Evolutionary conservation across 2,797 vertebrate species (phyloP).

Genomic region (Pitangus sulphuratus): DNA sequence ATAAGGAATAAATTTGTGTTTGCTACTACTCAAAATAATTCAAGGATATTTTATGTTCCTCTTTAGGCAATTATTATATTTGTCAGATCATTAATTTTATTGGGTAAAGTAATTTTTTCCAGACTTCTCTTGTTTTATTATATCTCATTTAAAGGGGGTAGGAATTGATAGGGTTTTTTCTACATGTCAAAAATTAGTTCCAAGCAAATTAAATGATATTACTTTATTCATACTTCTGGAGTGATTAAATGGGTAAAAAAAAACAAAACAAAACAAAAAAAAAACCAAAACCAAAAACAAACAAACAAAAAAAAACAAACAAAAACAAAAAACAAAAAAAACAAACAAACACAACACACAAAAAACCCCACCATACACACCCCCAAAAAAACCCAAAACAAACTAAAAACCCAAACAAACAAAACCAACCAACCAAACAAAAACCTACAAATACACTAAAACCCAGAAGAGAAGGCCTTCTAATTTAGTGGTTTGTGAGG

Average conservation of each 20-base stretch:
- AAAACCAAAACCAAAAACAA: no score
- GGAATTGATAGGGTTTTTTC: not conserved
- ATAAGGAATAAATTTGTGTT: not conserved
- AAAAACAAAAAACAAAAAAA: no score
- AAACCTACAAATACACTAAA: not conserved
- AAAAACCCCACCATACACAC: no score
- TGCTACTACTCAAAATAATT: not conserved
- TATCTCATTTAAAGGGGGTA: not conserved
- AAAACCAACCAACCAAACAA: no score
- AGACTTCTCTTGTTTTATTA: not conserved
- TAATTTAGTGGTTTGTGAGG: not conserved
- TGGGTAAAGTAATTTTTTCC: not conserved
- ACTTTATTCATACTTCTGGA: not conserved
- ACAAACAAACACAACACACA: no score
- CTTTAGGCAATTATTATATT: not conserved
- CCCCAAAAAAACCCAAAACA: no score
- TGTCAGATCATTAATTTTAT: not conserved
- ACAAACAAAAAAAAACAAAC: no score
- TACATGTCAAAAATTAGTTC: not conserved
- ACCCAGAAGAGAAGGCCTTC: not conserved
- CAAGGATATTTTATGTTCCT: not conserved
- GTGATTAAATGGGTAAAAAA: not conserved
- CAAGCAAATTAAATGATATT: not conserved
- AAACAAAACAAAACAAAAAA: not conserved
- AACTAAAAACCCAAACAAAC: not conserved